phyloP scores from a whole-genome alignment of 2,797 vertebrate genomes.

The Sebastiscus tertius region DNA sequence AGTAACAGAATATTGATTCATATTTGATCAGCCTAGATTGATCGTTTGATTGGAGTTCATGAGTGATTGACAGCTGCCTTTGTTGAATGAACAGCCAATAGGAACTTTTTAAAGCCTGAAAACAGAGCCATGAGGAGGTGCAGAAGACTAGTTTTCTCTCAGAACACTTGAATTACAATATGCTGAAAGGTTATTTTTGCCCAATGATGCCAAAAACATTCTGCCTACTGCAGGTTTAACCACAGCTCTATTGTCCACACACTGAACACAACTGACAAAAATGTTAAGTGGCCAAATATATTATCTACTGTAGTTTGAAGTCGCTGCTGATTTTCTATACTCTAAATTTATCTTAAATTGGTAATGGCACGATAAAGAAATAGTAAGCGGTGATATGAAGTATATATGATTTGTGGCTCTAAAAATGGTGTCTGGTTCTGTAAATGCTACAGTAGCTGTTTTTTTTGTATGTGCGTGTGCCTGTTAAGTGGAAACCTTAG shows the following conservation, averaged over 20 bases:
- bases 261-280: neutral
- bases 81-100: too few relatives aligned
- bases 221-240: too few relatives aligned
- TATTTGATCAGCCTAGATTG: too few relatives aligned
- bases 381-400: neutral
- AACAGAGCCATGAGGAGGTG: too few relatives aligned
- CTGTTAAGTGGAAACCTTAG: neutral
- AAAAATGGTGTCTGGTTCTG: neutral
- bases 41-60: accelerated
- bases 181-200: too few relatives aligned
- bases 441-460: neutral
- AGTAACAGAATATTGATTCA: too few relatives aligned
- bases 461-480: neutral
- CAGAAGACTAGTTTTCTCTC: too few relatives aligned
- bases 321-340: neutral
- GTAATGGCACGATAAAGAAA: neutral
- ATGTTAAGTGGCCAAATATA: neutral
- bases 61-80: too few relatives aligned
- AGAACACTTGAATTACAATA: accelerated
- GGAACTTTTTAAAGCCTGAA: too few relatives aligned
- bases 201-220: too few relatives aligned
- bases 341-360: neutral
- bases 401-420: neutral
- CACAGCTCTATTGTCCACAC: neutral
- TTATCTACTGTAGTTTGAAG: neutral